A percentile compares a stretch with the other conserved stretches of the same genome.
Evolutionary conservation across 2,797 vertebrate species (phyloP).

Genomic region (Hoplostethus mediterraneus): DNA sequence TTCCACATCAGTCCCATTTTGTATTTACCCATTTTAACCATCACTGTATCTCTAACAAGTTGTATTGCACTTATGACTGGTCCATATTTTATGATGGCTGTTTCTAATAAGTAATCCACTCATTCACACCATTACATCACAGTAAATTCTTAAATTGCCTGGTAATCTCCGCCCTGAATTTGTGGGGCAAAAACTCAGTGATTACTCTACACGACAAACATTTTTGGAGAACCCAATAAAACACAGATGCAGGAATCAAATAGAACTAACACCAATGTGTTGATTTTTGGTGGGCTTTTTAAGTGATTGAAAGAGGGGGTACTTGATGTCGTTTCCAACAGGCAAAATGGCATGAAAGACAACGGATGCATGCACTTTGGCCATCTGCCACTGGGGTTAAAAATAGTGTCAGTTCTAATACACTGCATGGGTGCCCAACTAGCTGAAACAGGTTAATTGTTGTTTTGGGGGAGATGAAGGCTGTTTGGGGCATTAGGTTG

Average conservation of each 20-base stretch:
- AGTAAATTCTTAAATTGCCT: not conserved
- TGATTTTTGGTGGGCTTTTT: conserved; percentile 40
- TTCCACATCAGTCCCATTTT: no score
- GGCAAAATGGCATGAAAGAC: conserved; percentile 58
- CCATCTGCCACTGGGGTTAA: conserved; percentile 79
- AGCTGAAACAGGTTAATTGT: conserved; percentile 39
- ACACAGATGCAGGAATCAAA: conserved; percentile 19
- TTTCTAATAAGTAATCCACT: not conserved
- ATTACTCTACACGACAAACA: not conserved
- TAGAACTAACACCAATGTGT: conserved; percentile 19
- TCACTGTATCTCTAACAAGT: no score
- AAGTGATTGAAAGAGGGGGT: conserved; percentile 56
- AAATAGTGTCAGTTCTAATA: conserved; percentile 80
- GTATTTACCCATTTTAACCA: no score
- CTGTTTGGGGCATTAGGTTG: conserved; percentile 29
- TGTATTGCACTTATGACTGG: no score
- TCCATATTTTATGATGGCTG: no score
- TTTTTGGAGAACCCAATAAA: no score
- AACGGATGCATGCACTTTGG: conserved; percentile 68
- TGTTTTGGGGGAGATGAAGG: conserved; percentile 11
- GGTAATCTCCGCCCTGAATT: not conserved
- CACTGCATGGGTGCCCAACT: conserved; percentile 37
- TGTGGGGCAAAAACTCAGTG: not conserved
- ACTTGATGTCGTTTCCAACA: conserved; percentile 75
- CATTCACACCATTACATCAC: not conserved